Evolutionary conservation across 2,113 vertebrate species (phyloP).

Genomic region (Petroica traversi): DNA sequence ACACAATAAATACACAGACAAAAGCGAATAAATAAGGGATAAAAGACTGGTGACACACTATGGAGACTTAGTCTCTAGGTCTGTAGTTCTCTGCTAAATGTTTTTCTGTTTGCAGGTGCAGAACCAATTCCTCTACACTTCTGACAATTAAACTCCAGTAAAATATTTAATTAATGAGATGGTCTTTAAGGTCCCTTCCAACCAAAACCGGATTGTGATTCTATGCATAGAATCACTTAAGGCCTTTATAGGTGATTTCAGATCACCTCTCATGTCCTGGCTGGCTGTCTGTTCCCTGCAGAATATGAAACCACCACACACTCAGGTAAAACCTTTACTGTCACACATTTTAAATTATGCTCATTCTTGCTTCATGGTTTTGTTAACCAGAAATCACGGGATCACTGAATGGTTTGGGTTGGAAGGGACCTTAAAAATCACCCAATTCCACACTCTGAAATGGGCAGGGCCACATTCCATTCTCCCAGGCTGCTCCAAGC

Average conservation of each 20-base stretch:
- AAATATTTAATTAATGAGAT: not conserved
- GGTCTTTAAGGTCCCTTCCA: not conserved
- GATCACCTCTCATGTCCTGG: not conserved
- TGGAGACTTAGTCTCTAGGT: not conserved
- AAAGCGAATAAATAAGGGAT: not conserved
- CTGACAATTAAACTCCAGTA: not conserved
- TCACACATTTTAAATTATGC: not conserved
- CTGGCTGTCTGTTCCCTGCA: not conserved
- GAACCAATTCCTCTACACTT: not conserved
- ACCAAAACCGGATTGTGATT: not conserved
- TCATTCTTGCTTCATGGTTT: not conserved
- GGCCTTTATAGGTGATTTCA: not conserved
- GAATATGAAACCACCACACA: not conserved
- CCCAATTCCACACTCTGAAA: too few relatives aligned
- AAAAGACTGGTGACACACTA: not conserved
- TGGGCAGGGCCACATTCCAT: not conserved
- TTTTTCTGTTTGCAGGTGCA: not conserved
- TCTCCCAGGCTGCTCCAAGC: accelerated
- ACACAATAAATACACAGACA: not conserved
- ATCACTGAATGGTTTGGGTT: not conserved
- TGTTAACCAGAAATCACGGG: not conserved
- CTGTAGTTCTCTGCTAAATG: not conserved
- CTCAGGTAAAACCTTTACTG: not conserved
- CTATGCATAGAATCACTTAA: not conserved
- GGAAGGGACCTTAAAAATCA: accelerated